Evolutionary conservation across 2,888 invertebrate genomes (phyloP).

Genomic region (Anaspis maculata): DNA sequence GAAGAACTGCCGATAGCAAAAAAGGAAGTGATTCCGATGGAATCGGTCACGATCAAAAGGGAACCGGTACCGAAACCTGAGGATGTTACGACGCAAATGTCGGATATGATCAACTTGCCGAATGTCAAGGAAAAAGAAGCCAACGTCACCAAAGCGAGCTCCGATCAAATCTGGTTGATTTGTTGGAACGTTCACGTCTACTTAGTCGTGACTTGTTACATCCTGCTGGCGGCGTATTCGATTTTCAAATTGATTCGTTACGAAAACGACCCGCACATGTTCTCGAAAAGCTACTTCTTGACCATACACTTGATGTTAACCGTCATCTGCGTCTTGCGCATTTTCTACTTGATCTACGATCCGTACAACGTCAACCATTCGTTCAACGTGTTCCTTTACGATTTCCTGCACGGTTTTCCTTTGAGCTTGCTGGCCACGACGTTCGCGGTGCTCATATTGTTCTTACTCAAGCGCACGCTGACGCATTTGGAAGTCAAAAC

Average conservation of each 20-base stretch:
- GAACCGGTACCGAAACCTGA: slow-evolving; percentile 15
- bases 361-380: slow-evolving; percentile 83
- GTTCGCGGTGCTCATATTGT: slow-evolving; percentile 79
- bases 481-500: slow-evolving; percentile 57
- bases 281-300: slow-evolving; percentile 82
- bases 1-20: slow-evolving; percentile 32
- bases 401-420: slow-evolving; percentile 75
- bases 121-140: slow-evolving; percentile 46
- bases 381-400: slow-evolving; percentile 69
- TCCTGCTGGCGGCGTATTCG: slow-evolving; percentile 74
- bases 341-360: slow-evolving; percentile 84
- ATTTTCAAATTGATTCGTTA: slow-evolving; percentile 80
- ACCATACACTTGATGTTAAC: slow-evolving; percentile 77
- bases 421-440: slow-evolving; percentile 84
- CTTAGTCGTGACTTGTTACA: slow-evolving; percentile 75
- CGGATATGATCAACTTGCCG: slow-evolving; percentile 49
- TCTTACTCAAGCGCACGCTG: slow-evolving; percentile 71
- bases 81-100: slow-evolving; percentile 37
- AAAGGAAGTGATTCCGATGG: slow-evolving; percentile 13
- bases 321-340: slow-evolving; percentile 70
- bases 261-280: slow-evolving; percentile 77
- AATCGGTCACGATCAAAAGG: slow-evolving; percentile 8
- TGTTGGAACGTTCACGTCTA: slow-evolving; percentile 92
- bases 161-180: slow-evolving; percentile 61
- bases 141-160: slow-evolving; percentile 36